These are phyloP conservation scores for Drosophila fuyamai DNA, from an alignment of 1,140 invertebrate species.

Conservation along the genomic window DNA sequence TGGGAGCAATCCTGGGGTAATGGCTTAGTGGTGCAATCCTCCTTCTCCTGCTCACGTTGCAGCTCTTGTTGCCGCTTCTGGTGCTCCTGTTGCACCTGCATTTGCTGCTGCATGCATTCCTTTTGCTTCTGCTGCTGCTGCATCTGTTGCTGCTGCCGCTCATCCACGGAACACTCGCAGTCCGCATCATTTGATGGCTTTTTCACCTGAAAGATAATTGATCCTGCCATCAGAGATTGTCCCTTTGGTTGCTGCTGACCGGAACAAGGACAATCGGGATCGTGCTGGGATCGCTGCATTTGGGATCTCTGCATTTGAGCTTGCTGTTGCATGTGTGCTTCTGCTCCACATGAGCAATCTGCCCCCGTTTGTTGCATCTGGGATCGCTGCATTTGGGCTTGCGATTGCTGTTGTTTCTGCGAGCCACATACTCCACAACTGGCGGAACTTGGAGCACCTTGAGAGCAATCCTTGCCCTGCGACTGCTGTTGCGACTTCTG, in stretches of 20 bases:
- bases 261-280: not conserved
- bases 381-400: not conserved
- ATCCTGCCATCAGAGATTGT: too few species aligned
- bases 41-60: not conserved
- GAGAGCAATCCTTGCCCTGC: not conserved
- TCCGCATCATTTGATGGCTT: not conserved
- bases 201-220: not conserved
- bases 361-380: not conserved
- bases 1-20: slow-evolving; percentile 4
- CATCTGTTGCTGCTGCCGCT: not conserved
- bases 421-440: not conserved
- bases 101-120: slow-evolving; percentile 1
- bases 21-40: not conserved
- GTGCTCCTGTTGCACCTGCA: not conserved
- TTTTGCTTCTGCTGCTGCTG: slow-evolving; percentile 3
- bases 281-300: not conserved
- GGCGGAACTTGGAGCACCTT: too few species aligned
- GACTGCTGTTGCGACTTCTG: not conserved
- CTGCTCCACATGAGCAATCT: not conserved
- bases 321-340: not conserved
- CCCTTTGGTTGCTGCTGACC: not conserved
- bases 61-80: not conserved
- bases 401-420: not conserved
- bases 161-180: not conserved
- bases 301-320: not conserved